Conservation (phyloP, 1,140 invertebrate species). For the Platorchestia sp. region DNA sequence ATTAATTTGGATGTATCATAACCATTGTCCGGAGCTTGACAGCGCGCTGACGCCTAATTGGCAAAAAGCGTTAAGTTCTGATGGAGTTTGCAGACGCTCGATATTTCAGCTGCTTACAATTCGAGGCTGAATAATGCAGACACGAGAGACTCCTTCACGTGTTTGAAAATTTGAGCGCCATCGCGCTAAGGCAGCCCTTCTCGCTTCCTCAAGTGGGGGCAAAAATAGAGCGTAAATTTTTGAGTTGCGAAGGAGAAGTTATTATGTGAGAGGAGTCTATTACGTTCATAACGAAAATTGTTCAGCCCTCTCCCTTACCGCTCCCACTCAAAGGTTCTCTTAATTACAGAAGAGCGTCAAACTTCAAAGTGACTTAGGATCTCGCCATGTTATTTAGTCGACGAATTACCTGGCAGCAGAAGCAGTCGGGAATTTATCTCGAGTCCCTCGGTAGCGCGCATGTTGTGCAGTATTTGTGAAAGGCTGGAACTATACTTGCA, state of each 20-base stretch:
- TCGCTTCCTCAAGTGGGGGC: background rate
- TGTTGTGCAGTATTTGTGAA: too few species aligned
- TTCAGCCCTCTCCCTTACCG: background rate
- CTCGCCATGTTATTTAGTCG: background rate
- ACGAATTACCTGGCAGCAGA: background rate
- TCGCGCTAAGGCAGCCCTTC: background rate
- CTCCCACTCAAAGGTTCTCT: background rate
- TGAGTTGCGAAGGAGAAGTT: background rate
- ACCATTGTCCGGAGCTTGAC: too few species aligned
- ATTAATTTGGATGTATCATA: too few species aligned
- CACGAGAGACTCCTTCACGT: background rate
- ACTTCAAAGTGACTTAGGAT: background rate
- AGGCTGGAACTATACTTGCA: too few species aligned
- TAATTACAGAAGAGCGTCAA: background rate
- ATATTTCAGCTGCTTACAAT: too few species aligned
- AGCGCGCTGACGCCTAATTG: too few species aligned
- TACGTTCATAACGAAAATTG: background rate
- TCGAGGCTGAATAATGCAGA: background rate
- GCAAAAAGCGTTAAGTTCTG: too few species aligned
- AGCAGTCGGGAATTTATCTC: background rate
- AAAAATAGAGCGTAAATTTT: background rate
- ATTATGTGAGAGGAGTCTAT: background rate
- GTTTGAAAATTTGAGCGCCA: background rate
- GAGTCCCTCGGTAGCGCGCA: too few species aligned
- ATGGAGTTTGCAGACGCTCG: too few species aligned